phyloP scores from a whole-genome alignment of 2,888 invertebrate genomes.

The Eupithecia centaureata region DNA sequence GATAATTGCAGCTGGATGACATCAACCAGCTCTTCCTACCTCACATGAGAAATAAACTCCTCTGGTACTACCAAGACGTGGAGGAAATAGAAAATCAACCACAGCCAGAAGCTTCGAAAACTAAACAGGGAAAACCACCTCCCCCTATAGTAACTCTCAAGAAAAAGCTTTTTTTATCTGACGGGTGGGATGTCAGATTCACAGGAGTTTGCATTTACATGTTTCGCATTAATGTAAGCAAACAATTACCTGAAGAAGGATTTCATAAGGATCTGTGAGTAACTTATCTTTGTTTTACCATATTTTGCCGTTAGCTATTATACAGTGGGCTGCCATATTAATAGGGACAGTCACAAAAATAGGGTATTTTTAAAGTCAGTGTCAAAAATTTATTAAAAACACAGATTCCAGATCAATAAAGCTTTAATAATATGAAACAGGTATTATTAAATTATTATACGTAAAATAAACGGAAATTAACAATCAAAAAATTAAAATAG shows the following conservation, averaged over 20 bases:
- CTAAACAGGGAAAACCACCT: conserved; percentile 76
- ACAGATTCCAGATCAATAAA: no score
- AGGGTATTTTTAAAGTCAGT: no score
- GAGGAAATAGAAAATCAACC: conserved; percentile 87
- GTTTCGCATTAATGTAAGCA: conserved; percentile 91
- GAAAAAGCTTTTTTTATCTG: conserved; percentile 92
- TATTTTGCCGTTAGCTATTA: no score
- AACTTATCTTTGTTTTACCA: neutral
- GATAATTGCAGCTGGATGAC: conserved; percentile 88
- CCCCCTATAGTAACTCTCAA: conserved; percentile 81
- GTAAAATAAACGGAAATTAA: no score
- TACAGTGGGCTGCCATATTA: no score
- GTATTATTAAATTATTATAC: no score
- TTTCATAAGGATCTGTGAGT: conserved; percentile 92
- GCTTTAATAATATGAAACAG: no score
- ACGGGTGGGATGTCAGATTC: conserved; percentile 92
- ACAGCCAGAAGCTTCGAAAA: conserved; percentile 73
- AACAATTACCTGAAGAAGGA: conserved; percentile 95
- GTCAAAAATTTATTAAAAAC: no score
- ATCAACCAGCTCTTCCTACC: conserved; percentile 94
- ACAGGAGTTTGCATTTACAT: conserved; percentile 94
- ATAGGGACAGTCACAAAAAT: no score
- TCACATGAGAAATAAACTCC: conserved; percentile 91
- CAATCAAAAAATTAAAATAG: no score
- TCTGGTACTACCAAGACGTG: conserved; percentile 95